Evolutionary conservation across 1,140 invertebrate genomes (phyloP), one percentile per base, ranked within the genome.

Genomic region (Scaptomyza montana): DNA sequence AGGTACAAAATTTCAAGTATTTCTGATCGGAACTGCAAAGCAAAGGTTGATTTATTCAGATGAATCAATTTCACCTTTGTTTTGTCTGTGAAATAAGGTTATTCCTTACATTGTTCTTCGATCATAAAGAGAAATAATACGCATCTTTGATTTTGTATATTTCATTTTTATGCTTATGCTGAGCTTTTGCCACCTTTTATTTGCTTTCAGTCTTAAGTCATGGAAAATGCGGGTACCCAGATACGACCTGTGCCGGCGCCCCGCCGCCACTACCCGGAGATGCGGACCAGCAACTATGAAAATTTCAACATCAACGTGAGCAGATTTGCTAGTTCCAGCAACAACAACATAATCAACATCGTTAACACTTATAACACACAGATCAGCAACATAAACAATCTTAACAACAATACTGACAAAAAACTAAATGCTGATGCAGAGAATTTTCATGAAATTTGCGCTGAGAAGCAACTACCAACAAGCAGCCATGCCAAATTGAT

Each of bases 161-260:
- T 30, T 30, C 0, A 30, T 30, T 30, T 30, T 7, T 30, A 30
- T 7, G 30, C 5, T 30, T 6, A 19, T 36, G 21, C 41, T 25
- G 45, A 53, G 43, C 10, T 68, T 8, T 41, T 39, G 8, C n/a
- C 49, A 16, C n/a, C 43, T 33, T 53, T 10, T 39, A 6, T 56
- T 41, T 59, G n/a, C 6, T 65, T 69, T 2, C 51, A 71, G 50
- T 12, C n/a, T 21, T 54, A 55, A 55, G 71, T 4, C 66, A 85
- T 85, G 81, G 66, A 85, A 21, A 60, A 78, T 69, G 70, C 74
- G 8, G 63, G 51, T 36, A 67, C 54, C 19, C 76, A 75, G 36
- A 64, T 89, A 13, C 90, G 89, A 9, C 90, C 90, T 4, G 90
- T 92, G 55, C 90, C 90, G 19, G 87, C 85, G 9, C 90, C 90